Base-by-base conservation (phyloP, 2,888 invertebrate genomes). In the Lasioglossum marginatum region DNA sequence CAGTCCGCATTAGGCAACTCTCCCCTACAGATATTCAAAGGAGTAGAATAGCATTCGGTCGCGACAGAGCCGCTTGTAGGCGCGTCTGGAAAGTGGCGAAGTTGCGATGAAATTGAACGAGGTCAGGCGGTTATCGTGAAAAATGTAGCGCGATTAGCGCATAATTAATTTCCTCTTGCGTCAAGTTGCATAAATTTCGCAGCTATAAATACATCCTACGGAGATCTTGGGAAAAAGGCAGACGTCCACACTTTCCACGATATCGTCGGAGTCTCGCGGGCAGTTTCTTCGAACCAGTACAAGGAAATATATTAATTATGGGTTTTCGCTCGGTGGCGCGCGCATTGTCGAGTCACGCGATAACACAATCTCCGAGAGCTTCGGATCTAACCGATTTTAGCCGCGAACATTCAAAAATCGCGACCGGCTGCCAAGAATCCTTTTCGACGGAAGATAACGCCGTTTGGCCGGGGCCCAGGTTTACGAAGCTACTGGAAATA, bases 51-150 rank as follows among this genome's bases (percentile, higher is more conserved):
- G 66, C 31, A 83, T 57, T 84, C 57, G 76, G 40, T 63, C 34
- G 27, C 45, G 43, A 5, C 66, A 19, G 14, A 52, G n/a, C 63
- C 40, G 19, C 40, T 2, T 14, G 27, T 45, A 79, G 75, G 57
- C 83, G 45, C 52, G 79, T 79, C 79, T 79, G 75, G 63, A 76
- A 76, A 85, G 27, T 45, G 45, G 76, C 63, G 40, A 34, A 66
- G 78, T 79, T 76, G 78, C 75, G 85, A 72, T 66, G 84, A 79
- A 85, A 79, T 72, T 72, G 75, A 63, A 79, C 78, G 85, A 72
- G 85, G 85, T 85, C 85, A 83, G 31, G 60, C 66, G 85, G 85
- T 83, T 85, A 85, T 85, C 85, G 57, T 75, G 84, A 85, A 71
- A 85, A 85, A 83, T 76, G 83, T 75, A 79, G 23, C 66, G 84